Base-by-base conservation (phyloP, 2,113 vertebrate genomes). In the Seriola dumerili region DNA sequence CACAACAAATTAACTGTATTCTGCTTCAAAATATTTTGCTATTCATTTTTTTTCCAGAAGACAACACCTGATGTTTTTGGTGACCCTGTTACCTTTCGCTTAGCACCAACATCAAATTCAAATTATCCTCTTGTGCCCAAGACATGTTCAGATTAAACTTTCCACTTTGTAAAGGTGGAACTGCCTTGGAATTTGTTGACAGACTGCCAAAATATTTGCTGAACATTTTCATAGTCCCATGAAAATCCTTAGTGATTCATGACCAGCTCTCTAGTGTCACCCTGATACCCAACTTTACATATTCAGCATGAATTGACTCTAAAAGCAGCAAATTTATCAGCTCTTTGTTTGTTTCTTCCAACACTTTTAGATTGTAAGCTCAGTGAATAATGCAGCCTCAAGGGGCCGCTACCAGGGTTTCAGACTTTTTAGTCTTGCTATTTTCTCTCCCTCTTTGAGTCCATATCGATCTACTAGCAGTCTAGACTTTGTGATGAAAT, bases 401-500 rank as follows among this genome's bases (percentile, higher is more conserved):
- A 65, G 48, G 34, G 17, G 40, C n/a, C 4, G 5, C 69, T 44
- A 66, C 13, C 50, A 52, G 16, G 38, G 55, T 29, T 66, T 55
- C 32, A n/a, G 74, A 82, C 74, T 65, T 80, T 84, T 80, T 84
- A 72, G 54, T 40, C 62, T 25, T 6, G 63, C 38, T 32, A n/a
- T 64, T 76, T 55, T n/a, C 63, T 73, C 12, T 32, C 52, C 17
- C 16, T 63, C 57, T 46, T 54, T 48, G 42, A 70, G 62, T 70
- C 75, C 72, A 3, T 62, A 92, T 90, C 50, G 84, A 92, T 92
- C 82, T 57, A 44, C 42, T 58, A 17, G 72, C 78, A 78, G 87
- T 86, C 76, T 79, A 46, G 89, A 89, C 88, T 76, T 63, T 50
- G 76, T 86, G 88, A 93, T 91, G 83, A 87, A 92, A 89, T 90